Evolutionary conservation across 2,113 vertebrate species (phyloP).

Genomic region (Peromyscus californicus): DNA sequence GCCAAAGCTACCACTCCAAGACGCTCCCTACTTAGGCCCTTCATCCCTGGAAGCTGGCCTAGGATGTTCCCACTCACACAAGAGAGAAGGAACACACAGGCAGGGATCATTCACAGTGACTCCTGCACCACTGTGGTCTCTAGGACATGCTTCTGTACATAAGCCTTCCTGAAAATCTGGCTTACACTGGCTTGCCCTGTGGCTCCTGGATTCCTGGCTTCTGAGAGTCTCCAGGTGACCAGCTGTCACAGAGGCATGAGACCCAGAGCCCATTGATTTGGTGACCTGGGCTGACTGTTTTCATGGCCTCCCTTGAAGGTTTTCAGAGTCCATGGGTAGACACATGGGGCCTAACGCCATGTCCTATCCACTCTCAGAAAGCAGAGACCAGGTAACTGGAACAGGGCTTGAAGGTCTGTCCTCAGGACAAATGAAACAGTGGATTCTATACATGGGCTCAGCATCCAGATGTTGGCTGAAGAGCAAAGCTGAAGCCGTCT

Average conservation of each 20-base stretch:
- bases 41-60: neutral
- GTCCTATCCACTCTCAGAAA: neutral
- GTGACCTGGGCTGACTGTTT: neutral
- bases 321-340: neutral
- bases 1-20: neutral
- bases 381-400: neutral
- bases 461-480: neutral
- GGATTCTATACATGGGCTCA: neutral
- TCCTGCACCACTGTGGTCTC: neutral
- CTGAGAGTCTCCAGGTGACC: neutral
- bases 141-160: neutral
- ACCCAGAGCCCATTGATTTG: neutral
- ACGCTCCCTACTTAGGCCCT: neutral
- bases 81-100: neutral
- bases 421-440: neutral
- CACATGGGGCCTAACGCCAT: neutral
- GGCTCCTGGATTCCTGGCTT: neutral
- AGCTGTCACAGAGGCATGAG: accelerated
- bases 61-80: neutral
- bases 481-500: neutral
- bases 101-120: neutral
- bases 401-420: neutral
- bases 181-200: accelerated
- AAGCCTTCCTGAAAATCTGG: neutral
- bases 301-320: neutral